Conservation (phyloP, 2,888 invertebrate genomes). For the Drosophila mayaguana region DNA sequence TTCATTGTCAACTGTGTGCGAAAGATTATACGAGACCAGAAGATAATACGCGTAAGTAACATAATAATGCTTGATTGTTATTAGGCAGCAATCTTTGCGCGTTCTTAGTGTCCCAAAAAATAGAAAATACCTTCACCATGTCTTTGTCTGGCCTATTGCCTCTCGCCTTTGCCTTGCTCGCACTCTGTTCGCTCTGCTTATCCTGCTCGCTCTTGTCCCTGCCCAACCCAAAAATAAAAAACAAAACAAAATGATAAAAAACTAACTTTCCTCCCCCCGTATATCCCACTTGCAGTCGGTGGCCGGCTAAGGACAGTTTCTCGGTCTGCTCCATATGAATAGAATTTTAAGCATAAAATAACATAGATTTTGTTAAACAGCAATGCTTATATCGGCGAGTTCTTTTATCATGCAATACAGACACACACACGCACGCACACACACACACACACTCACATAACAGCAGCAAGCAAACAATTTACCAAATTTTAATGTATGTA, state of each 20-base stretch:
- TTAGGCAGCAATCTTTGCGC: constrained; percentile 33
- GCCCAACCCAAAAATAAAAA: not conserved
- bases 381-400: constrained; percentile 24
- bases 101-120: constrained; percentile 7
- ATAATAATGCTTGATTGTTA: constrained; percentile 37
- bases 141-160: constrained; percentile 15
- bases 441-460: constrained; percentile 7
- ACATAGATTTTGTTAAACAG: constrained; percentile 31
- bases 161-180: constrained; percentile 30
- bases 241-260: not conserved
- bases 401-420: constrained; percentile 25
- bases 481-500: constrained; percentile 33
- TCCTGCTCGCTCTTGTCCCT: constrained; percentile 19
- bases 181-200: constrained; percentile 42
- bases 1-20: constrained; percentile 95
- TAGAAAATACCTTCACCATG: not conserved
- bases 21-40: constrained; percentile 94
- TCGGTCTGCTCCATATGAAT: constrained; percentile 14
- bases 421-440: constrained; percentile 4
- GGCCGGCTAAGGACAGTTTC: constrained; percentile 11
- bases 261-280: not conserved
- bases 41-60: constrained; percentile 91
- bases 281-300: constrained; percentile 5
- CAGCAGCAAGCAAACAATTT: constrained; percentile 18
- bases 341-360: constrained; percentile 24